phyloP scores from a whole-genome alignment of 1,140 invertebrate genomes.

The Bombus superbus region DNA sequence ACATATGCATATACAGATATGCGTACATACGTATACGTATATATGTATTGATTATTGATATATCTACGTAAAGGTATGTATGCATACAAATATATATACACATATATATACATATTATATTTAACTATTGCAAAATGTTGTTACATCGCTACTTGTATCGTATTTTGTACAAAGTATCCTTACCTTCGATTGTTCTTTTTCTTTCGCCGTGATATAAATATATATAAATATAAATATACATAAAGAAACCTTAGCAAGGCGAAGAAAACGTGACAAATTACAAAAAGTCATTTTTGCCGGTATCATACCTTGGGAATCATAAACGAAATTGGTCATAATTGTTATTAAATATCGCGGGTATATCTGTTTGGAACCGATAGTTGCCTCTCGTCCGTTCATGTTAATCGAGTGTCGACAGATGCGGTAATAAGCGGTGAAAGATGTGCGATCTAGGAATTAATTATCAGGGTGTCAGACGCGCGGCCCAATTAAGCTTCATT shows the following conservation, averaged over 20 bases:
- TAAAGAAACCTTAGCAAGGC: constrained; percentile 38
- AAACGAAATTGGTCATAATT: constrained; percentile 39
- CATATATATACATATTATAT: constrained; percentile 72
- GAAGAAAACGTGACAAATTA: constrained; percentile 52
- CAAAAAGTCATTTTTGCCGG: constrained; percentile 12
- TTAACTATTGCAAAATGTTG: constrained; percentile 82
- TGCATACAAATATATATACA: constrained; percentile 53
- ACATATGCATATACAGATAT: constrained; percentile 58
- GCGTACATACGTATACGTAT: constrained; percentile 33
- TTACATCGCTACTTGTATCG: constrained; percentile 82
- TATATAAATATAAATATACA: background rate
- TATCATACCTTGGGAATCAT: constrained; percentile 21
- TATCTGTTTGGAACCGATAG: constrained; percentile 30
- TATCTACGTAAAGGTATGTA: constrained; percentile 58
- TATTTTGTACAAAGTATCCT: constrained; percentile 82
- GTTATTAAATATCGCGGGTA: constrained; percentile 45
- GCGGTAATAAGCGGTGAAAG: background rate
- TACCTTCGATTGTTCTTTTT: constrained; percentile 74
- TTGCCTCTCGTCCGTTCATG: constrained; percentile 26
- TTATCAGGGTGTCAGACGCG: background rate
- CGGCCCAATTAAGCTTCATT: background rate
- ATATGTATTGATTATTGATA: constrained; percentile 39
- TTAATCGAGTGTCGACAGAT: constrained; percentile 13
- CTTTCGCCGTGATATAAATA: constrained; percentile 75
- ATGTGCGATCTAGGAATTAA: background rate